Base-by-base conservation (phyloP, 2,113 vertebrate species). In the Cololabis saira region DNA sequence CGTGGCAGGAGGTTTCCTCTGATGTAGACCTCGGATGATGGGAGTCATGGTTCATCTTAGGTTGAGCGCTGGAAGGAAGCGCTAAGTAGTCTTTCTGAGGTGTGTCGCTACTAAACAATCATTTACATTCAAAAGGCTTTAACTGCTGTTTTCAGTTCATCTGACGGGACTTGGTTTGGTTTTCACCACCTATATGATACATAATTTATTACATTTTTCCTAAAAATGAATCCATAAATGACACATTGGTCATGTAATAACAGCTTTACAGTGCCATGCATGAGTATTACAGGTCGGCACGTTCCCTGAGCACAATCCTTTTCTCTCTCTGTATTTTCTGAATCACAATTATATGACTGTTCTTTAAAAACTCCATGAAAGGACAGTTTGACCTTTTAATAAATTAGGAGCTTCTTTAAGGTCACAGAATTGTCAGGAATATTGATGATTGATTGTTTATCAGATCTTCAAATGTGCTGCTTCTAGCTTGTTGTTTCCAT, bases 1-100 rank as follows among this genome's bases (percentile, higher is more conserved):
- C 93, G 93, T 94, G 93, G 92, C 93, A 93, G 82, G 63, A 89
- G 87, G 82, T 74, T 79, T 89, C 18, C 59, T 80, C 75, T 78
- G 67, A 54, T 70, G 78, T 56, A 74, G 67, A 62, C 61, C 52
- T 71, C 81, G 80, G 81, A 89, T 27, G 63, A 74, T 19, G 57
- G 60, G 53, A 83, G 48, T 50, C 52, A 45, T 84, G 81, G 91
- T 90, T 92, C 85, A 91, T 78, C 49, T 88, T 81, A 91, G 91
- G 88, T 86, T 87, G 71, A 81, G 63, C 2, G 45, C 57, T 17
- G 54, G 61, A 59, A 54, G 59, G 67, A 69, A 63, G 43, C 62
- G 27, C 47, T 24, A 16, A 17, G 55, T 51, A 61, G 43, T 67
- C 57, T 16, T 19, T 55, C 41, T n/a, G 3, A 5, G 44, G 22